phyloP scores from a whole-genome alignment of 2,113 vertebrate species.

The Equus quagga region DNA sequence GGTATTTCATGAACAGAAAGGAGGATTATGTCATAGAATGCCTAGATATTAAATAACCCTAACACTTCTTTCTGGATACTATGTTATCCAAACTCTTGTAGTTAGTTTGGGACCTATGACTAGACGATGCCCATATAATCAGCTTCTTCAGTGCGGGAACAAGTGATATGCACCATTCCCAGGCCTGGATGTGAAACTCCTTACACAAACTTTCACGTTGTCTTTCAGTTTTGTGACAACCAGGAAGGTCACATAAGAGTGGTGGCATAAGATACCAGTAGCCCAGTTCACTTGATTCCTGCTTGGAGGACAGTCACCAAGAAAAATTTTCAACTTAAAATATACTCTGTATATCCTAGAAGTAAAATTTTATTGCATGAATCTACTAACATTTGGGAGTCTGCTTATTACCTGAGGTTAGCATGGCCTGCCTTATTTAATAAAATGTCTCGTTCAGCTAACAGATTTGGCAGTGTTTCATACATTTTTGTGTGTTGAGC shows the following conservation, averaged over 20 bases:
- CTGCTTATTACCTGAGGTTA: background rate
- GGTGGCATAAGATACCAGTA: background rate
- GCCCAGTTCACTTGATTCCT: background rate
- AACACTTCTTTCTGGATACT: background rate
- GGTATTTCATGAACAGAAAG: background rate
- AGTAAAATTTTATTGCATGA: background rate
- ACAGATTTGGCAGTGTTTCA: background rate
- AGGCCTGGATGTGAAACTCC: background rate
- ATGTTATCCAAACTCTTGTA: background rate
- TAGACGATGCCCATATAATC: background rate
- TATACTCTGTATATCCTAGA: background rate
- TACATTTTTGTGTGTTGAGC: background rate
- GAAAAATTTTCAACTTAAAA: background rate
- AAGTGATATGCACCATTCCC: background rate
- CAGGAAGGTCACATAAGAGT: background rate
- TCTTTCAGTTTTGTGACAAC: background rate
- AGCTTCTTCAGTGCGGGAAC: background rate
- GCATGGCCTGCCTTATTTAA: background rate
- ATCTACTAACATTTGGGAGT: background rate
- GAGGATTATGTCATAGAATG: background rate
- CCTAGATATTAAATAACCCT: background rate
- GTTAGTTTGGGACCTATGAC: background rate
- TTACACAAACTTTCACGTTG: background rate
- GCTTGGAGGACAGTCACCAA: background rate
- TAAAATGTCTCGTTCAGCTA: background rate